Evolutionary conservation across 2,797 vertebrate genomes (phyloP).

Genomic region (Ibycter americanus): DNA sequence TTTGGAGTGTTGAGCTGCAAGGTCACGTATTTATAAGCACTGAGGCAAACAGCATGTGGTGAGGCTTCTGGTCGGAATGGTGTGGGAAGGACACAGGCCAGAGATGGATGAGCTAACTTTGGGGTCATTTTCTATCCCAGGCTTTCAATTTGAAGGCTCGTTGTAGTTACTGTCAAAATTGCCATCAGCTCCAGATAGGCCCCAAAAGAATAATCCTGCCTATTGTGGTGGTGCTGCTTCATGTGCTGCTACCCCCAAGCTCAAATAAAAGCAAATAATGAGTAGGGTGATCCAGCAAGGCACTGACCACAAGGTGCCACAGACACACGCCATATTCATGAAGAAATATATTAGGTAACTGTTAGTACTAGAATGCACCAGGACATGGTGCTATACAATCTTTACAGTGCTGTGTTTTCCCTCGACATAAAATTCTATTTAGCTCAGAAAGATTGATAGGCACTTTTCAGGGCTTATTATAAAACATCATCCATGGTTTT

Average conservation of each 20-base stretch:
- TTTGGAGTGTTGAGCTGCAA: rapidly evolving
- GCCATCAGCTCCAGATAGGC: rapidly evolving
- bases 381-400: rapidly evolving
- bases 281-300: background rate
- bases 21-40: rapidly evolving
- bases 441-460: background rate
- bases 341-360: background rate
- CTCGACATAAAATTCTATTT: background rate
- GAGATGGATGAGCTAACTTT: background rate
- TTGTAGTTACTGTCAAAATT: background rate
- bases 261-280: background rate
- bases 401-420: background rate
- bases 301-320: background rate
- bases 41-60: background rate
- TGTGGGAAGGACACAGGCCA: background rate
- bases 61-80: background rate
- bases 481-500: background rate
- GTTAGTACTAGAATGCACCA: background rate
- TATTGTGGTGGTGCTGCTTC: rapidly evolving
- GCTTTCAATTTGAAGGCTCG: background rate
- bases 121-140: background rate
- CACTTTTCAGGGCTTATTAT: background rate
- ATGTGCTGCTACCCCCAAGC: background rate
- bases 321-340: rapidly evolving
- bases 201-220: background rate